These are phyloP conservation scores for Lomographa bimaculata DNA, from an alignment of 2,888 invertebrate genomes.

Conservation along the genomic window DNA sequence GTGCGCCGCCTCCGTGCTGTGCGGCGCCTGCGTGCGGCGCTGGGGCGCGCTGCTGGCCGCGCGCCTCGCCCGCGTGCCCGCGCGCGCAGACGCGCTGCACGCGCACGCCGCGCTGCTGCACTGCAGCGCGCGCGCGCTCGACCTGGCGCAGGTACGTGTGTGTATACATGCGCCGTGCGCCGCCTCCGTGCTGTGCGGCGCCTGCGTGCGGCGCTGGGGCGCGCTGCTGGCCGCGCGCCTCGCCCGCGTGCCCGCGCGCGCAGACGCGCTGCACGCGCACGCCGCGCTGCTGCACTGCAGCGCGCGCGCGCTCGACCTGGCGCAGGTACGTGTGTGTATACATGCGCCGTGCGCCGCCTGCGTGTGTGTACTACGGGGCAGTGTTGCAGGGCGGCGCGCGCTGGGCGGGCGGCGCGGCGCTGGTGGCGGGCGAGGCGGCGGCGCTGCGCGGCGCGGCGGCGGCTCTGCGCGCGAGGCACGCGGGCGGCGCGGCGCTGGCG, in stretches of 20 bases:
- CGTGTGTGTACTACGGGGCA: too few relatives aligned
- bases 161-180: slow-evolving; percentile 84
- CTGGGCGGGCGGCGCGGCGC: slow-evolving; percentile 42
- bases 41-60: slow-evolving; percentile 87
- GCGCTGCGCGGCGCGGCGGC: slow-evolving; percentile 39
- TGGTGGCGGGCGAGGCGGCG: slow-evolving; percentile 42
- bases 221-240: slow-evolving; percentile 87
- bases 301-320: slow-evolving; percentile 62
- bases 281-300: slow-evolving; percentile 60
- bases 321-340: too few relatives aligned
- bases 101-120: slow-evolving; percentile 61
- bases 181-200: slow-evolving; percentile 88
- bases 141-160: slow-evolving; percentile 40
- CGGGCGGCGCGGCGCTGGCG: slow-evolving; percentile 69
- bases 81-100: slow-evolving; percentile 59
- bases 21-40: slow-evolving; percentile 87
- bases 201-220: slow-evolving; percentile 88
- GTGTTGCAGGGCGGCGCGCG: slow-evolving; percentile 42
- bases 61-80: slow-evolving; percentile 81
- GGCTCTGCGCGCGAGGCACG: slow-evolving; percentile 81
- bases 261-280: slow-evolving; percentile 54
- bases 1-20: slow-evolving; percentile 86
- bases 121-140: slow-evolving; percentile 63
- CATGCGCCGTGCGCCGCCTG: slow-evolving; percentile 59
- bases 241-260: slow-evolving; percentile 71